Conservation (phyloP, 2,113 vertebrate species). For the Triplophysa siluroides region DNA sequence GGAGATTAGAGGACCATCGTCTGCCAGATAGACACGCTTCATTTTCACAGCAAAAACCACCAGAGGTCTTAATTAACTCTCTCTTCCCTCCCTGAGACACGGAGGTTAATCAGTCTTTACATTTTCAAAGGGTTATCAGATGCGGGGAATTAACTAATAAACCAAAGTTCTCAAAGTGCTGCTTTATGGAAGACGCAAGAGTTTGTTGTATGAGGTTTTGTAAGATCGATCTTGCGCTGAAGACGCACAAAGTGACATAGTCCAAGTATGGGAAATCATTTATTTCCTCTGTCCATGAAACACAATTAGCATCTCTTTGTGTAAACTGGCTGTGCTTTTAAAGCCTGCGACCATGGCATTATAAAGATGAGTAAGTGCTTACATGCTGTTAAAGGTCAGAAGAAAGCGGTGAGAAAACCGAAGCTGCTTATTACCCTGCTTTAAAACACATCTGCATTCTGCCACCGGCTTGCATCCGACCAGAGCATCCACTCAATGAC, state of each 20-base stretch:
- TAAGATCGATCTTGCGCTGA: too few species aligned
- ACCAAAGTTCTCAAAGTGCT: not conserved
- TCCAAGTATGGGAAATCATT: slow-evolving; percentile 38
- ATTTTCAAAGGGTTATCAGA: slow-evolving; percentile 18
- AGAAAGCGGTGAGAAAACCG: slow-evolving; percentile 70
- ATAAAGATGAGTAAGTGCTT: slow-evolving; percentile 79
- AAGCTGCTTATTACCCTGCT: slow-evolving; percentile 73
- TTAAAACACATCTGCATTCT: slow-evolving; percentile 74
- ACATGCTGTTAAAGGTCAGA: slow-evolving; percentile 73
- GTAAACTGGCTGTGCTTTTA: slow-evolving; percentile 70
- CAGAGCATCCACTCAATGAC: slow-evolving; percentile 35
- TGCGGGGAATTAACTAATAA: slow-evolving; percentile 43
- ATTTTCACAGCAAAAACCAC: slow-evolving; percentile 40
- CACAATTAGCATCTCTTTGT: slow-evolving; percentile 65
- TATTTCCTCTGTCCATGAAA: slow-evolving; percentile 35
- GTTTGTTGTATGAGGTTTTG: slow-evolving; percentile 44
- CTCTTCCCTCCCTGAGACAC: not conserved
- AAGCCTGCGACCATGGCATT: slow-evolving; percentile 70
- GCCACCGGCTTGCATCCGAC: slow-evolving; percentile 62
- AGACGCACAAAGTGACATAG: not conserved
- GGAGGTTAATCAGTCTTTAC: not conserved
- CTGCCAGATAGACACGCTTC: slow-evolving; percentile 54
- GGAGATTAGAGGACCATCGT: slow-evolving; percentile 62
- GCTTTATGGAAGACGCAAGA: slow-evolving; percentile 32
- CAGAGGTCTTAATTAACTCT: slow-evolving; percentile 18